Conservation (phyloP, 2,888 invertebrate genomes). For the Synanthedon vespiformis region DNA sequence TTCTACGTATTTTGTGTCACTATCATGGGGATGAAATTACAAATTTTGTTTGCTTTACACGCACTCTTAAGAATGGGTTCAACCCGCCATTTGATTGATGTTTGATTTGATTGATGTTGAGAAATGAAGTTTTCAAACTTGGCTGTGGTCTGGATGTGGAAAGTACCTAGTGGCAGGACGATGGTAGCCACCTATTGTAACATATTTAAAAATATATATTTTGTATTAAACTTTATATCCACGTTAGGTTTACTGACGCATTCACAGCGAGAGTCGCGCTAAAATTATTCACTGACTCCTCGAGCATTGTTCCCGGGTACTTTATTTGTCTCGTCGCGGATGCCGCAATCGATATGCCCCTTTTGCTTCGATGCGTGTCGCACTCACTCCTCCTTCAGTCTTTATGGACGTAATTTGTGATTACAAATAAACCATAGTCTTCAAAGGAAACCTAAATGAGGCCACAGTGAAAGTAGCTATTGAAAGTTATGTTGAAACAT, state of each 20-base stretch:
- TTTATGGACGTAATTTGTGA: conserved; percentile 44
- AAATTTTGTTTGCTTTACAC: no score
- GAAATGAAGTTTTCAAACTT: no score
- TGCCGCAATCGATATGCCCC: conserved; percentile 24
- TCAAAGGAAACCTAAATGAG: conserved; percentile 4
- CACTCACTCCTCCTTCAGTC: conserved; percentile 44
- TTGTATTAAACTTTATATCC: not conserved
- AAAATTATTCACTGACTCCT: conserved; percentile 65
- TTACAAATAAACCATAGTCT: conserved; percentile 33
- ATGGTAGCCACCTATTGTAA: no score
- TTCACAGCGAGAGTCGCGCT: conserved; percentile 43
- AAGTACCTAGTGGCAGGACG: no score
- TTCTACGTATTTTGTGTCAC: no score
- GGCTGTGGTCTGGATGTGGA: no score
- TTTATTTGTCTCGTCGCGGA: conserved; percentile 51
- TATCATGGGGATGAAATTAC: no score
- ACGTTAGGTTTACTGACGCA: conserved; percentile 12
- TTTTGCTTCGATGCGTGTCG: conserved; percentile 52
- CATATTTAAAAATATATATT: not conserved
- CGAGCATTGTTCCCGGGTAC: conserved; percentile 64
- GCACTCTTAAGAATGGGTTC: no score
- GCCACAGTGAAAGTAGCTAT: not conserved
- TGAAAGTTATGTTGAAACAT: not conserved
- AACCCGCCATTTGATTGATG: no score
- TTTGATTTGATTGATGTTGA: no score